Evolutionary conservation across 2,113 vertebrate genomes (phyloP).

Genomic region (Manacus vitellinus): DNA sequence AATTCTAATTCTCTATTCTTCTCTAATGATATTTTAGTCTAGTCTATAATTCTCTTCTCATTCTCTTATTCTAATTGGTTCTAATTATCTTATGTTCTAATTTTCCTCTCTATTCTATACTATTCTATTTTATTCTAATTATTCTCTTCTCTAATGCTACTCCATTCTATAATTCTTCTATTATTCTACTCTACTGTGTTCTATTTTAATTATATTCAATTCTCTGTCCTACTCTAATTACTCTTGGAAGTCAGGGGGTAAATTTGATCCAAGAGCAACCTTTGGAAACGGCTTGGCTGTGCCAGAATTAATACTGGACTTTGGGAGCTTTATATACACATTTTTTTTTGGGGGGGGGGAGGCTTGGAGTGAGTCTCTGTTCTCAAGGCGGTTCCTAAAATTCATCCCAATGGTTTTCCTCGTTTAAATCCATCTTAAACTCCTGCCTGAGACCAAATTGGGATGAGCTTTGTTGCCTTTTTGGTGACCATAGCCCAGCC

Average conservation of each 20-base stretch:
- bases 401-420: background rate
- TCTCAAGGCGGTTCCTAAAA: background rate
- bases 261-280: background rate
- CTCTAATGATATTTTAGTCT: background rate
- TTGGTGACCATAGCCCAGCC: background rate
- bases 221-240: background rate
- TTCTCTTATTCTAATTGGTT: too few relatives aligned
- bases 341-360: too few relatives aligned
- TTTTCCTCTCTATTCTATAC: too few relatives aligned
- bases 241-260: too few relatives aligned
- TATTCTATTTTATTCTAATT: too few relatives aligned
- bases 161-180: too few relatives aligned
- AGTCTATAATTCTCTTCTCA: background rate
- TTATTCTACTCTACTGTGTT: too few relatives aligned
- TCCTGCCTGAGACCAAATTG: background rate
- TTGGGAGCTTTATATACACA: background rate
- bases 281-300: background rate
- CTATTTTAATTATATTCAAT: background rate
- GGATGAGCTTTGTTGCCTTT: rapidly evolving
- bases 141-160: too few relatives aligned
- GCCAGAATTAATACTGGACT: background rate
- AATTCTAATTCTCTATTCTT: background rate
- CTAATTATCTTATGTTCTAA: too few relatives aligned
- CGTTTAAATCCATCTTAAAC: background rate
- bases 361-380: background rate